phyloP scores from a whole-genome alignment of 30 jellyfish, hydroid and myxozoan species.

The Phacellophora camtschatica region DNA sequence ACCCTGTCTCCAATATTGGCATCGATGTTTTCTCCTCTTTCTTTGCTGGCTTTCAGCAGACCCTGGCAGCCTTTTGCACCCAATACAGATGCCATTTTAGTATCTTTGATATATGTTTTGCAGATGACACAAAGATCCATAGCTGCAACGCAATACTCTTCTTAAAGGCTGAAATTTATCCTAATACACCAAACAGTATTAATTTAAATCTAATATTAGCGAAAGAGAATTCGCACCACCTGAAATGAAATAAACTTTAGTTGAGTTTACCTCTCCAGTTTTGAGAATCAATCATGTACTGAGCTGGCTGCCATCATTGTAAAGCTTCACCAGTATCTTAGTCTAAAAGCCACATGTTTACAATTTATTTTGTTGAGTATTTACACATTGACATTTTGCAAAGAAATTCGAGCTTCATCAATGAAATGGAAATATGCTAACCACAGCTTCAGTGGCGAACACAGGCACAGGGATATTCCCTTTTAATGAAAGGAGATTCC shows the following conservation, averaged over 20 bases:
- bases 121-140: slow-evolving; percentile 44
- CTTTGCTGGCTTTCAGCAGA: not conserved
- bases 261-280: not conserved
- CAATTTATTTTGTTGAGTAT: not conserved
- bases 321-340: not conserved
- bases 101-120: slow-evolving; percentile 14
- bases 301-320: not conserved
- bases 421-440: not conserved
- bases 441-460: not conserved
- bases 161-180: too few species aligned
- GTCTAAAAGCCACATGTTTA: not conserved
- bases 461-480: slow-evolving; percentile 4
- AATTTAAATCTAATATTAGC: too few species aligned
- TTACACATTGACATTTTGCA: not conserved
- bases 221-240: too few species aligned
- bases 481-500: slow-evolving; percentile 26
- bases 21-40: slow-evolving; percentile 23
- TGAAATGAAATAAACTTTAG: not conserved
- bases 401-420: slow-evolving; percentile 20
- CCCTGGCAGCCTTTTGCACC: slow-evolving; percentile 32
- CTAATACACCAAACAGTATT: too few species aligned
- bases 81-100: slow-evolving; percentile 29
- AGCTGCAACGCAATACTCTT: not conserved
- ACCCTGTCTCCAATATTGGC: not conserved
- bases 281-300: not conserved